Percentiles rank a stretch among this genome's conserved stretches.
These are phyloP conservation scores for Bostrychus sinensis DNA, from an alignment of 2,113 vertebrate genomes.

Conservation along the genomic window DNA sequence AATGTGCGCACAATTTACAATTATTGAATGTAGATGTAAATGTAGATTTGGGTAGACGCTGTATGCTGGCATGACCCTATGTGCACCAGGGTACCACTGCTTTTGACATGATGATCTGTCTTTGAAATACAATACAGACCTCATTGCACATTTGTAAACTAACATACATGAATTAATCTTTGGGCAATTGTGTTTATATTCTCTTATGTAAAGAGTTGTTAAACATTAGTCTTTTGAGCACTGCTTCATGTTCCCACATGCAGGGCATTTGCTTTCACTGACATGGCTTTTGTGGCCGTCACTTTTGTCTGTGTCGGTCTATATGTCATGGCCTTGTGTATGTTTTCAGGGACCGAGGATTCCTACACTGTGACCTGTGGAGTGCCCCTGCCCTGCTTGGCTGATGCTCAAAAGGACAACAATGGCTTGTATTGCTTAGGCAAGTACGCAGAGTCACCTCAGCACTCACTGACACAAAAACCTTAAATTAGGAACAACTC, in stretches of 20 bases:
- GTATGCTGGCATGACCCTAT: not conserved
- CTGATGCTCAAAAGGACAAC: constrained; percentile 77
- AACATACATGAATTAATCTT: constrained; percentile 4
- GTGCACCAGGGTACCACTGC: too few relatives aligned
- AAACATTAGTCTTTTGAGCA: constrained; percentile 31
- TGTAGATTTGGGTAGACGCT: not conserved
- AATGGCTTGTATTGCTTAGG: constrained; percentile 76
- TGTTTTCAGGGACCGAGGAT: constrained; percentile 81
- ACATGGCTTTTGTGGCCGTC: constrained; percentile 55
- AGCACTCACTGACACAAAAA: constrained; percentile 54
- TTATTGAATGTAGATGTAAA: too few relatives aligned
- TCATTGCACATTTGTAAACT: not conserved
- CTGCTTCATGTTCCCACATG: constrained; percentile 64
- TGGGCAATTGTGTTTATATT: constrained; percentile 6
- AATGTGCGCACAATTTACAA: too few relatives aligned
- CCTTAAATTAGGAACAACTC: constrained; percentile 23
- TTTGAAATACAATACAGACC: not conserved
- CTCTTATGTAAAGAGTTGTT: constrained; percentile 29
- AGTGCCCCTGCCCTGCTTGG: constrained; percentile 78
- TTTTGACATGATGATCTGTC: too few relatives aligned
- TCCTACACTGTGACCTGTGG: constrained; percentile 86
- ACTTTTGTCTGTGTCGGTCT: constrained; percentile 56
- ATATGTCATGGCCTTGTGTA: constrained; percentile 59
- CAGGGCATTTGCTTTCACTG: constrained; percentile 58
- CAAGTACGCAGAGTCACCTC: constrained; percentile 70